phyloP scores from a whole-genome alignment of 2,113 vertebrate species.

The Lontra canadensis region DNA sequence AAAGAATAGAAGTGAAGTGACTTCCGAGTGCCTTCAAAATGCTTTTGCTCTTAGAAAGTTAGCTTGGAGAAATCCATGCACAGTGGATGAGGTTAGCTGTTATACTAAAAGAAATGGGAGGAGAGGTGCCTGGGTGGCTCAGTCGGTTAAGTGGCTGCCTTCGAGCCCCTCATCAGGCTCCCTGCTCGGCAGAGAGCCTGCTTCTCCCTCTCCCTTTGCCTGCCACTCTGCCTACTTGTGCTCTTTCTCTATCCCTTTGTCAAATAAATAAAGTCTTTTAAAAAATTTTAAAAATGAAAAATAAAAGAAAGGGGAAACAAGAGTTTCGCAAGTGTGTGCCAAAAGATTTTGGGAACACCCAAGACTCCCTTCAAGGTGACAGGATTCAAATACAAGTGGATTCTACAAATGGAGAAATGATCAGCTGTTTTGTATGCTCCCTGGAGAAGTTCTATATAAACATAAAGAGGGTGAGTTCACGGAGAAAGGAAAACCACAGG shows the following conservation, averaged over 20 bases:
- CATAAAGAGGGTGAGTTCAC: background rate
- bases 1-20: background rate
- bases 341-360: background rate
- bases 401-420: background rate
- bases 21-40: conserved; percentile 41
- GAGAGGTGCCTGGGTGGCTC: too few species aligned
- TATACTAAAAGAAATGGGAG: background rate
- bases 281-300: too few species aligned
- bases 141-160: too few species aligned
- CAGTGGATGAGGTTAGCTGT: background rate
- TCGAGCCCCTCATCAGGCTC: too few species aligned
- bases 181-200: too few species aligned
- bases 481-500: background rate
- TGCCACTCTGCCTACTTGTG: too few species aligned
- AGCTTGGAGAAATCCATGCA: background rate
- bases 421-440: background rate
- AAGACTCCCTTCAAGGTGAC: background rate
- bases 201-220: too few species aligned
- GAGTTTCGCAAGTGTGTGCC: background rate
- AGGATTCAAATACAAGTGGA: background rate
- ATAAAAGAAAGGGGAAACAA: background rate
- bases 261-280: too few species aligned
- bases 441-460: background rate
- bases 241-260: too few species aligned
- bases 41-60: background rate